Conservation (phyloP, 2,797 vertebrate genomes). For the Chloroceryle inda region DNA sequence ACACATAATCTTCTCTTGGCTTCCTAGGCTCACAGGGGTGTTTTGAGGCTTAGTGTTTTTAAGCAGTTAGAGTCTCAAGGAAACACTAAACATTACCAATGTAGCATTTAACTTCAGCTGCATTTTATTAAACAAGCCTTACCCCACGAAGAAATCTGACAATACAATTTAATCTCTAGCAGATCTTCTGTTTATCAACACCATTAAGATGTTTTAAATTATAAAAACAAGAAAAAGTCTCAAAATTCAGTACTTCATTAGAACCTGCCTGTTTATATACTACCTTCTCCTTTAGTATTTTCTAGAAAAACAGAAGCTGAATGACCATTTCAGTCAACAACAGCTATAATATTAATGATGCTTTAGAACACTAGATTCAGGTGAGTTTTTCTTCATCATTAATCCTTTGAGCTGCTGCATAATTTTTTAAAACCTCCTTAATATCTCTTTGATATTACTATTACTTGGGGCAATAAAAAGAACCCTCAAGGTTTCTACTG, state of each 20-base stretch:
- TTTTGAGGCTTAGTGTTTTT: not conserved
- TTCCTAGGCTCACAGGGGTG: not conserved
- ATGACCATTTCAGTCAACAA: not conserved
- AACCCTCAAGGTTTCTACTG: not conserved
- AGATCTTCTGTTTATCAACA: not conserved
- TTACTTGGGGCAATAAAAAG: not conserved
- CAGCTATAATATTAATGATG: not conserved
- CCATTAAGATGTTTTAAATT: not conserved
- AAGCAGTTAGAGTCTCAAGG: not conserved
- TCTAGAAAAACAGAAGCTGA: not conserved
- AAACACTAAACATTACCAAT: not conserved
- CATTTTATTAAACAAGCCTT: not conserved
- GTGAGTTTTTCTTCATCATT: not conserved
- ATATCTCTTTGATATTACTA: not conserved
- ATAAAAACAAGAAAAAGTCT: not conserved
- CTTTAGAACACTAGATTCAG: not conserved
- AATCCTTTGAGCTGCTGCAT: not conserved
- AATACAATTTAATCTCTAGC: not conserved
- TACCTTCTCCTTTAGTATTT: not conserved
- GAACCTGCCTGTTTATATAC: not conserved
- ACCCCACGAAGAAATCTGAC: not conserved
- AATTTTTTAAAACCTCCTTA: not conserved
- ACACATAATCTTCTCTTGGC: not conserved
- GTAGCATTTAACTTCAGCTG: not conserved
- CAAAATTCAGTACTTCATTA: not conserved